These are phyloP conservation scores for Ataeniobius toweri DNA, from an alignment of 2,797 vertebrate species.

Conservation along the genomic window DNA sequence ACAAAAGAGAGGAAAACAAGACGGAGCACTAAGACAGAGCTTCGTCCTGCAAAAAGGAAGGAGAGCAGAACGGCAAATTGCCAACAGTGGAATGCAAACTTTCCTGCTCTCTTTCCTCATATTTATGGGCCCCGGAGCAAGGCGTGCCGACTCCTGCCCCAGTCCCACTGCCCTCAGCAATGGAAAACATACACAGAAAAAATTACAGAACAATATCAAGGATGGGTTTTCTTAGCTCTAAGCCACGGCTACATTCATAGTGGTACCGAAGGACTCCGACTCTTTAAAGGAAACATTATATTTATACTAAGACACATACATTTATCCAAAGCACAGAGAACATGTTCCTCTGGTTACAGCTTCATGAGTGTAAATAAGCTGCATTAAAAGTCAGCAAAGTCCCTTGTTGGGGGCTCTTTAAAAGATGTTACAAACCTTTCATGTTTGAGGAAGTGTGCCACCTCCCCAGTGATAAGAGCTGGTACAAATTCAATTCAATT, in stretches of 20 bases:
- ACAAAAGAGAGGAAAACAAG: constrained; percentile 2
- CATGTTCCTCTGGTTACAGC: not conserved
- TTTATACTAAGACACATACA: constrained; percentile 12
- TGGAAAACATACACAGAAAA: constrained; percentile 30
- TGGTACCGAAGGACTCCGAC: constrained; percentile 16
- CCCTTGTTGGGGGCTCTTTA: constrained; percentile 10
- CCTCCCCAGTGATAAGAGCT: not conserved
- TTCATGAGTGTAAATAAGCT: constrained; percentile 16
- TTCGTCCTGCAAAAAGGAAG: not conserved
- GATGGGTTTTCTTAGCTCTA: not conserved
- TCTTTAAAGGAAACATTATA: constrained; percentile 36
- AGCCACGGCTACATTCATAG: constrained; percentile 33
- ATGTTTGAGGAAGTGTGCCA: not conserved
- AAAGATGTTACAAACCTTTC: not conserved
- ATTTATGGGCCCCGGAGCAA: constrained; percentile 54
- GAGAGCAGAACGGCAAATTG: not conserved
- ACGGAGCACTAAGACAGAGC: constrained; percentile 17
- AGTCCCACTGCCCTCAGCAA: constrained; percentile 16
- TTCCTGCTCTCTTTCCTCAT: constrained; percentile 45
- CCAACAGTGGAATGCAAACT: constrained; percentile 64
- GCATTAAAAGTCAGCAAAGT: not conserved
- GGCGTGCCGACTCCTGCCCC: constrained; percentile 56
- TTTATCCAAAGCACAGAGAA: constrained; percentile 22
- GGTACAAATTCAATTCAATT: not conserved
- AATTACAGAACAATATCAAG: constrained; percentile 8